Evolutionary conservation across 2,888 invertebrate genomes (phyloP).

Genomic region (Acanthoscelides obtectus): DNA sequence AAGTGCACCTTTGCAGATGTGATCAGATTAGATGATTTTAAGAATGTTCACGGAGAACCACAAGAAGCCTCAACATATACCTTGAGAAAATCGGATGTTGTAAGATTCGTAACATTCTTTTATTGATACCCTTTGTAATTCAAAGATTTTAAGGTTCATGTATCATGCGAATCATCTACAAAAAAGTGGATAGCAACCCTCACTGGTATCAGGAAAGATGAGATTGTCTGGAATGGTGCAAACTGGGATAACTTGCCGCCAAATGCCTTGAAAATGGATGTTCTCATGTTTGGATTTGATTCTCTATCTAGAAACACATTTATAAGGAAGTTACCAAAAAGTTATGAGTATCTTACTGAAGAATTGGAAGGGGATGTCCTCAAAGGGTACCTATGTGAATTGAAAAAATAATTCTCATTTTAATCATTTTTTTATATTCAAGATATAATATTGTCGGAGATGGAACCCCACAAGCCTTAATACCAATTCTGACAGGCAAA

Average conservation of each 20-base stretch:
- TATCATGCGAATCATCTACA: slow-evolving; percentile 55
- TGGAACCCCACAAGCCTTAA: slow-evolving; percentile 81
- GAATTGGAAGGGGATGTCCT: slow-evolving; percentile 60
- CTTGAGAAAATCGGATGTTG: slow-evolving; percentile 64
- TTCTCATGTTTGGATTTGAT: slow-evolving; percentile 84
- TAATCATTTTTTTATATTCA: too few relatives aligned
- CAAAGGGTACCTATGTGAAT: slow-evolving; percentile 53
- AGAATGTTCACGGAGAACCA: slow-evolving; percentile 51
- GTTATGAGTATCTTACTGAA: slow-evolving; percentile 63
- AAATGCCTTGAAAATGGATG: slow-evolving; percentile 57
- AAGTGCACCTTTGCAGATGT: slow-evolving; percentile 65
- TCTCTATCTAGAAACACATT: slow-evolving; percentile 81
- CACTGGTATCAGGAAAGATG: slow-evolving; percentile 55
- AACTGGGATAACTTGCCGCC: slow-evolving; percentile 51
- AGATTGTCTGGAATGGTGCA: slow-evolving; percentile 43
- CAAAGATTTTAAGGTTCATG: slow-evolving; percentile 50
- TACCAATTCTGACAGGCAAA: slow-evolving; percentile 81
- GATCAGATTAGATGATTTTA: slow-evolving; percentile 61
- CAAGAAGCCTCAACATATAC: slow-evolving; percentile 56
- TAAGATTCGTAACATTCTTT: slow-evolving; percentile 21
- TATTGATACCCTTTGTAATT: background rate
- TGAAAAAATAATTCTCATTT: slow-evolving; percentile 3
- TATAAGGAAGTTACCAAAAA: slow-evolving; percentile 71
- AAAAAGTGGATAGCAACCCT: slow-evolving; percentile 64
- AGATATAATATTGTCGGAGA: slow-evolving; percentile 78